These are phyloP conservation scores for Paguma larvata DNA, from an alignment of 2,797 vertebrate species.

Conservation along the genomic window DNA sequence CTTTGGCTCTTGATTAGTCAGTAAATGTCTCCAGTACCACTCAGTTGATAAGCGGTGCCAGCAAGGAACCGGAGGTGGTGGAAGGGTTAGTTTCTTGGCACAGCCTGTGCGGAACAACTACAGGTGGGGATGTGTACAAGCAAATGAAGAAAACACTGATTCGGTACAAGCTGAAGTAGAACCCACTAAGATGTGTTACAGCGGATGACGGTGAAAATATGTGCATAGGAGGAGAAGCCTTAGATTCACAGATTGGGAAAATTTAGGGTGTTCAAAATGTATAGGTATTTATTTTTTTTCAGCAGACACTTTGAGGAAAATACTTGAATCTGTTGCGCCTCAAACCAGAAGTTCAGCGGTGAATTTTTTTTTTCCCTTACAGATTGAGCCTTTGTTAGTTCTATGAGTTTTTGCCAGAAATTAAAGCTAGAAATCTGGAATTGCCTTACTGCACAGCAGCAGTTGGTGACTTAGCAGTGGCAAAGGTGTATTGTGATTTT, in stretches of 20 bases:
- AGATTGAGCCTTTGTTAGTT: background rate
- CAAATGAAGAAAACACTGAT: background rate
- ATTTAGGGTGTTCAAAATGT: background rate
- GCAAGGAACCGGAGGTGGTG: background rate
- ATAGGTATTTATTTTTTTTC: background rate
- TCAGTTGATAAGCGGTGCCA: background rate
- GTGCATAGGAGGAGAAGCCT: background rate
- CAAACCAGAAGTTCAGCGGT: background rate
- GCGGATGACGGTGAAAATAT: background rate
- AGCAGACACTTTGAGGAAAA: background rate
- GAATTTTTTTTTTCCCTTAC: background rate
- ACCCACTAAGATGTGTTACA: slow-evolving; percentile 15
- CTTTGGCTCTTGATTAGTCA: background rate
- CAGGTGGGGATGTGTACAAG: background rate
- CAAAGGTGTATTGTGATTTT: background rate
- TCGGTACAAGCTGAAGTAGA: background rate
- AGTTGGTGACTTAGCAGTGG: background rate
- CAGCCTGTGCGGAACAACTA: background rate
- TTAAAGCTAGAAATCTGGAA: background rate
- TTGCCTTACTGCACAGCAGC: background rate
- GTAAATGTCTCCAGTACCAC: background rate
- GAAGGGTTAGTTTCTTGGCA: background rate
- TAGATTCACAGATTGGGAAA: background rate
- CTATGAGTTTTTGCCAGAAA: background rate
- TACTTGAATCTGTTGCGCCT: background rate